phyloP scores from a whole-genome alignment of 2,797 vertebrate species.

The Myiotriccus ornatus region DNA sequence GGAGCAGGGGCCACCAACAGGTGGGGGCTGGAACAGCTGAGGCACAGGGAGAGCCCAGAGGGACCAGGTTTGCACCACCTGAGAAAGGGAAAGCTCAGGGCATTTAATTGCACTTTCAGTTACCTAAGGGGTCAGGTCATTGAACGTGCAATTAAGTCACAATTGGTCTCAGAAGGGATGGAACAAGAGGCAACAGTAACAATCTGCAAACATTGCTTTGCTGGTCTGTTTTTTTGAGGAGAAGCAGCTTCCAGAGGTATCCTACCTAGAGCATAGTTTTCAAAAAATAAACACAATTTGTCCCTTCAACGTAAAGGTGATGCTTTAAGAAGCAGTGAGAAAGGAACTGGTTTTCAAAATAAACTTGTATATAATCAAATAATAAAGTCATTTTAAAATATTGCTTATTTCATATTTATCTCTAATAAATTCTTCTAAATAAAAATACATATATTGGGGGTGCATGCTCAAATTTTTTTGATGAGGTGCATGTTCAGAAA shows the following conservation, averaged over 20 bases:
- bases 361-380: not conserved
- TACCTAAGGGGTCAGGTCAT: not conserved
- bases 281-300: not conserved
- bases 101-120: not conserved
- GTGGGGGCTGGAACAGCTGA: not conserved
- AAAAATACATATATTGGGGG: not conserved
- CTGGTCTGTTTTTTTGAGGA: not conserved
- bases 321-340: not conserved
- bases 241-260: not conserved
- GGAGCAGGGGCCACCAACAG: not conserved
- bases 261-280: not conserved
- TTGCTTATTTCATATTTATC: not conserved
- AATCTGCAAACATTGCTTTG: not conserved
- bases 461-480: not conserved
- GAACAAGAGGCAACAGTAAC: not conserved
- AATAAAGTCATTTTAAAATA: not conserved
- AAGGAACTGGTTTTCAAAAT: not conserved
- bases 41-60: rapidly evolving
- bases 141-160: not conserved
- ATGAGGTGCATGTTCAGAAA: not conserved
- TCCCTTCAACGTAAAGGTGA: not conserved
- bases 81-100: not conserved
- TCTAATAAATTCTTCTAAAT: not conserved
- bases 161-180: not conserved
- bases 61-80: not conserved